These are phyloP conservation scores for Poeciliopsis presidionis DNA, from an alignment of 2,797 vertebrate genomes.

Conservation along the genomic window DNA sequence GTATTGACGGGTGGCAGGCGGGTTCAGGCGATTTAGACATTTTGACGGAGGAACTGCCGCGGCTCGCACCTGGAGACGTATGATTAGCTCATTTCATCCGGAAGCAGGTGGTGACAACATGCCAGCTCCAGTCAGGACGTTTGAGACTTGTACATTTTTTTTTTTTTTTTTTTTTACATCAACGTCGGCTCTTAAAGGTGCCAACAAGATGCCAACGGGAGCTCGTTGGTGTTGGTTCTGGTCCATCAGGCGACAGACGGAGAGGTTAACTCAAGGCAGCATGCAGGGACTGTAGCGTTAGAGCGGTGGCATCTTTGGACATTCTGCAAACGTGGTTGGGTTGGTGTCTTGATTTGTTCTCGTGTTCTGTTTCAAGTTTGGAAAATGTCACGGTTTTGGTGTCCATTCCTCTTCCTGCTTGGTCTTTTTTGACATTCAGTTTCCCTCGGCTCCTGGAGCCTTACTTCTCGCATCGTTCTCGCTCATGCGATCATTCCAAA, in stretches of 20 bases:
- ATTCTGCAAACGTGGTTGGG: background rate
- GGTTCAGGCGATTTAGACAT: background rate
- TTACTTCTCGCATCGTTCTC: background rate
- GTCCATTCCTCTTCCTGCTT: background rate
- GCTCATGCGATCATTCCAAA: background rate
- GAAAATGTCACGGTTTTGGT: background rate
- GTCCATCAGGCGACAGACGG: background rate
- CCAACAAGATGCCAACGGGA: background rate
- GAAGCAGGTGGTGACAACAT: slow-evolving; percentile 3
- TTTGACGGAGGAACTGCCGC: background rate
- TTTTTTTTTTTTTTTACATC: background rate
- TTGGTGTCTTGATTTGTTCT: background rate
- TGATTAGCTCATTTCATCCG: background rate
- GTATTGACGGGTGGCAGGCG: slow-evolving; percentile 5
- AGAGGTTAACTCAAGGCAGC: background rate
- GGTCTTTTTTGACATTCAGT: background rate
- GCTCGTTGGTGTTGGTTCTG: background rate
- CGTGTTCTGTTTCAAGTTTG: background rate
- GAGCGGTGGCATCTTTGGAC: background rate
- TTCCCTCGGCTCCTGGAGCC: background rate
- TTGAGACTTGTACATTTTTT: background rate
- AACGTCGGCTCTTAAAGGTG: background rate
- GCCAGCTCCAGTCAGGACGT: background rate
- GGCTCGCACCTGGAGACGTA: background rate
- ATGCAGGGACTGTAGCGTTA: too few relatives aligned